These are phyloP conservation scores for Calosoma granatense DNA, from an alignment of 1,140 invertebrate species.

Conservation along the genomic window DNA sequence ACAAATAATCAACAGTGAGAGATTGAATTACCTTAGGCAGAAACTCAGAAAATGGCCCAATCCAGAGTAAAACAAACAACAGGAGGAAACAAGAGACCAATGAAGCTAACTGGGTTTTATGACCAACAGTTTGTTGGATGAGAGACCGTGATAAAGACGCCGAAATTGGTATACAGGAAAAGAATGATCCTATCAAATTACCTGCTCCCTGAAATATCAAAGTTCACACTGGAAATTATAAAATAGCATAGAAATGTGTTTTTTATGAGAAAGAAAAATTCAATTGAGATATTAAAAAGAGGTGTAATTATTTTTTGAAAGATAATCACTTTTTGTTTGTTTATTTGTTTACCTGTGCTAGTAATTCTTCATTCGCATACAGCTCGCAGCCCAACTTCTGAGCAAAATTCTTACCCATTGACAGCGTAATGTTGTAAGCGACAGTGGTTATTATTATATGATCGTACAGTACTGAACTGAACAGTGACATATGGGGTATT, in stretches of 20 bases:
- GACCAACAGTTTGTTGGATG: slow-evolving; percentile 55
- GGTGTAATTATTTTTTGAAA: no score
- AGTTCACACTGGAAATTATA: slow-evolving; percentile 11
- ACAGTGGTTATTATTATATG: slow-evolving; percentile 62
- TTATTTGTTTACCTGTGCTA: slow-evolving; percentile 47
- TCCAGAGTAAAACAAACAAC: slow-evolving; percentile 51
- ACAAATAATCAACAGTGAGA: background rate
- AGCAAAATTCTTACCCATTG: slow-evolving; percentile 71
- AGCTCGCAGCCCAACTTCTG: slow-evolving; percentile 66
- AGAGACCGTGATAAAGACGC: slow-evolving; percentile 53
- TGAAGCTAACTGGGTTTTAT: slow-evolving; percentile 50
- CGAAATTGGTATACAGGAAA: slow-evolving; percentile 54
- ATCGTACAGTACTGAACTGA: slow-evolving; percentile 41
- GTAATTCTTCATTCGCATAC: slow-evolving; percentile 66
- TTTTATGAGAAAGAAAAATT: no score
- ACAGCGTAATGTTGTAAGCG: slow-evolving; percentile 64
- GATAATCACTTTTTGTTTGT: no score
- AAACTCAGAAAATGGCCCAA: slow-evolving; percentile 56
- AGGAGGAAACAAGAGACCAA: slow-evolving; percentile 49
- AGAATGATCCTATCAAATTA: slow-evolving; percentile 54
- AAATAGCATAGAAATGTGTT: background rate
- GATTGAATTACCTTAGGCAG: slow-evolving; percentile 50
- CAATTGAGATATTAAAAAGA: no score
- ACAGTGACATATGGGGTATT: slow-evolving; percentile 22
- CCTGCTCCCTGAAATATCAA: slow-evolving; percentile 39